Evolutionary conservation across 1,140 invertebrate species (phyloP), one percentile per base, ranked within the genome.

Genomic region (Papilio polyxenes): DNA sequence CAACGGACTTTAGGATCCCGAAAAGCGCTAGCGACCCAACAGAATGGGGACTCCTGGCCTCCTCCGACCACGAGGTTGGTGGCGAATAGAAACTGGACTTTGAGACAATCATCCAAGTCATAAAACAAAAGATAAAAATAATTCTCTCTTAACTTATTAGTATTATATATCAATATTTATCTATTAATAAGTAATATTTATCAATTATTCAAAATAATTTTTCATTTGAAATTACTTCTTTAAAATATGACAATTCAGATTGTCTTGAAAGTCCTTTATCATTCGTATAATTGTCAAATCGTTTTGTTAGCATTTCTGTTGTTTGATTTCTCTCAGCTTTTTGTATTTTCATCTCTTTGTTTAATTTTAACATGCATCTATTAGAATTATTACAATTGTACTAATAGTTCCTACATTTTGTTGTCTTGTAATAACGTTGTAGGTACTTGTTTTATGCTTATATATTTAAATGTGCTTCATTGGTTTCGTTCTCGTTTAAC

Each of bases 311-410:
- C 62, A 80, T 86, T 84, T 85, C 84, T 84, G 80, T 86, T 85
- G 84, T 81, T 83, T 51, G 74, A 49, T 81, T 81, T 23, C 75
- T 85, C 82, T 81, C 82, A 79, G 85, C 83, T 85, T 88, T 87
- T 88, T 85, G 81, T 82, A 51, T 84, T 83, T 83, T 83, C 84
- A 84, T 85, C 85, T 40, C 75, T 83, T 86, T 83, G 83, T 85
- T 88, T 85, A 86, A 86, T 83, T 82, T 82, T 82, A 84, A 85
- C 85, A 81, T 87, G 83, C 81, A 82, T 85, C 86, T 83, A 85
- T 86, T 85, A 87, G 87, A 83, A 86, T 86, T 85, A 85, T 84
- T 80, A 87, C 85, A 86, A 77, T 84, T 83, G 83, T 84, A 86
- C 83, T 85, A 87, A 86, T 86, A 86, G 84, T 83, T 83, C 74